Percentiles rank a stretch among this genome's conserved stretches.
Conservation (phyloP, 2,113 vertebrate genomes). For the Tragelaphus imberbis region DNA sequence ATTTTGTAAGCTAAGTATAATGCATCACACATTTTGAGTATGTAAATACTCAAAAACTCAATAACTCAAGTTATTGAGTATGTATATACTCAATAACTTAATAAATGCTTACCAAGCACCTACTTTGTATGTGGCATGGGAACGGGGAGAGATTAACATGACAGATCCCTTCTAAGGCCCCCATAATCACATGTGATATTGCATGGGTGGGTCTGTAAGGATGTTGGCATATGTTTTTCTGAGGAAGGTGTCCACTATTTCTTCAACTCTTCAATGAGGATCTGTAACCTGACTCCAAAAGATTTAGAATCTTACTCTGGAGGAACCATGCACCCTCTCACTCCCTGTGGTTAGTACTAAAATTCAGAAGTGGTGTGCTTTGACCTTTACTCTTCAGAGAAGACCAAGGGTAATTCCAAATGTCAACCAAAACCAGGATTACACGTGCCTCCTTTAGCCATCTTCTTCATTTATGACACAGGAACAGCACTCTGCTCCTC, state of each 20-base stretch:
- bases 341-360: neutral
- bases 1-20: neutral
- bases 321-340: neutral
- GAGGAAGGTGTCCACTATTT: neutral
- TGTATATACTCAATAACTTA: neutral
- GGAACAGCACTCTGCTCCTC: neutral
- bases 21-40: neutral
- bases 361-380: neutral
- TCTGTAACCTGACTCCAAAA: neutral
- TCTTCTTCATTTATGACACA: neutral
- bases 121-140: neutral
- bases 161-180: neutral
- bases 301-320: neutral
- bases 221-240: neutral
- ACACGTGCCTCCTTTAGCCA: neutral
- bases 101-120: neutral
- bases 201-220: neutral
- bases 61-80: too few species aligned
- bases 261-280: neutral
- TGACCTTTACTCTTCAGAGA: neutral
- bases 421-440: neutral
- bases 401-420: conserved; percentile 18
- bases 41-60: too few species aligned
- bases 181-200: too few species aligned
- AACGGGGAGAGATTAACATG: neutral